Conservation (phyloP, 2,888 invertebrate species). For the Muscina levida region DNA sequence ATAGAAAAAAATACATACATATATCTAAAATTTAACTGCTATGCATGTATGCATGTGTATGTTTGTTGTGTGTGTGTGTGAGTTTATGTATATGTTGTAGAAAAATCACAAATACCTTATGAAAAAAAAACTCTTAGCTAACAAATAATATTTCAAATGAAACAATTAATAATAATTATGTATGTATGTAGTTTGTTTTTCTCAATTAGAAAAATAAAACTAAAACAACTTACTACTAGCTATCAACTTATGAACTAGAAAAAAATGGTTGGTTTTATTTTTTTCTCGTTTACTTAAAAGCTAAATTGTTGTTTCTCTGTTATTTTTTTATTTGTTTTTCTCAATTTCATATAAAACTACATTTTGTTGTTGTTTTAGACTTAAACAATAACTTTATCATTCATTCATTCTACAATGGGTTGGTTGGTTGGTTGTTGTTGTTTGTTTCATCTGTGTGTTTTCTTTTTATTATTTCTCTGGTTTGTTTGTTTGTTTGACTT, state of each 20-base stretch:
- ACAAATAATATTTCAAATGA: constrained; percentile 25
- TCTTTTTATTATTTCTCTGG: constrained; percentile 30
- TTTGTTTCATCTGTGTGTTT: constrained; percentile 38
- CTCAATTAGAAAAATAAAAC: constrained; percentile 31
- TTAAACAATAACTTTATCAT: constrained; percentile 51
- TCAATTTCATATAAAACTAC: constrained; percentile 67
- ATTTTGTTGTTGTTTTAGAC: constrained; percentile 54
- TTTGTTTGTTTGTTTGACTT: constrained; percentile 43
- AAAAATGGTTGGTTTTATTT: too few relatives aligned
- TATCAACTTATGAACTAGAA: constrained; percentile 32
- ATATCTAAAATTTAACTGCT: neutral
- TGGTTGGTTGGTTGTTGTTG: constrained; percentile 36
- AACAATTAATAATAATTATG: too few relatives aligned
- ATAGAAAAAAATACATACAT: neutral
- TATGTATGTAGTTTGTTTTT: too few relatives aligned
- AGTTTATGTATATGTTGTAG: neutral
- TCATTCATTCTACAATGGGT: constrained; percentile 33
- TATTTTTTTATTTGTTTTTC: constrained; percentile 35
- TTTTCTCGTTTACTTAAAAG: constrained; percentile 46
- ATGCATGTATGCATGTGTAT: neutral
- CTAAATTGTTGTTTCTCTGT: constrained; percentile 52
- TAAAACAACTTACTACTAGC: constrained; percentile 33
- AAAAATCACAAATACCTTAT: constrained; percentile 61
- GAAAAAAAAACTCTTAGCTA: constrained; percentile 24
- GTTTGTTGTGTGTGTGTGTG: neutral